Base-by-base conservation (phyloP, 2,797 vertebrate species). In the Macrochelys suwanniensis region DNA sequence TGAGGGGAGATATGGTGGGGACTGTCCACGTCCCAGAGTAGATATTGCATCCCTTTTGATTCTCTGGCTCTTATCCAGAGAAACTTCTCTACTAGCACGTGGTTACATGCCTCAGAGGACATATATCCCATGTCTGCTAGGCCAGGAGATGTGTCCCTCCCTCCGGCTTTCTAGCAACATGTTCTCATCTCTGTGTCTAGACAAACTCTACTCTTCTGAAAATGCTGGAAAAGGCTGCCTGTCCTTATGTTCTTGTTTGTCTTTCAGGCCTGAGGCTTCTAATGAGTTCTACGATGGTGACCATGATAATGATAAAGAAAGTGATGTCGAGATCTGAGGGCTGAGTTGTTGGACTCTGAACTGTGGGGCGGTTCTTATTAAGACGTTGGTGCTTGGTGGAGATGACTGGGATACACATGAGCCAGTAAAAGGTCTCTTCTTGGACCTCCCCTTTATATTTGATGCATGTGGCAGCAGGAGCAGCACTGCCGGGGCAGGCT, bases 261-360 rank as follows among this genome's bases (percentile, higher is more conserved):
- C 84, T 96, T 86, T 74, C 71, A 99, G 99, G 98, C 99, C 99
- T 6, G 99, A 99, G 97, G 98, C 99, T 88, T 97, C 99, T 80
- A 99, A 99, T 2, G 99, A 99, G 94, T 99, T 99, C 96, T 99
- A 99, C 4, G 99, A 99, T 0, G 99, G 99, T 11, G 99, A 99
- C 97, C 99, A 99, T 3, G 99, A 99, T 98, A 99, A 99, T 0
- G 99, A 99, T 98, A 99, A 99, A 97, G 99, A 99, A 97, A 99
- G 99, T 0, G 99, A 99, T 0, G 99, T 99, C 56, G 99, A 99
- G 97, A 99, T 99, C 96, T 99, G 98, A 99, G 96, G 68, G 6
- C 89, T 82, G 54, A 50, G 33, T 1, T 53, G 51, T 77, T 86
- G 71, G 91, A 53, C 82, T 95, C 5, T 86, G 89, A 74, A 87